Base-by-base conservation (phyloP, 2,888 invertebrate genomes). In the Onchidella celtica region DNA sequence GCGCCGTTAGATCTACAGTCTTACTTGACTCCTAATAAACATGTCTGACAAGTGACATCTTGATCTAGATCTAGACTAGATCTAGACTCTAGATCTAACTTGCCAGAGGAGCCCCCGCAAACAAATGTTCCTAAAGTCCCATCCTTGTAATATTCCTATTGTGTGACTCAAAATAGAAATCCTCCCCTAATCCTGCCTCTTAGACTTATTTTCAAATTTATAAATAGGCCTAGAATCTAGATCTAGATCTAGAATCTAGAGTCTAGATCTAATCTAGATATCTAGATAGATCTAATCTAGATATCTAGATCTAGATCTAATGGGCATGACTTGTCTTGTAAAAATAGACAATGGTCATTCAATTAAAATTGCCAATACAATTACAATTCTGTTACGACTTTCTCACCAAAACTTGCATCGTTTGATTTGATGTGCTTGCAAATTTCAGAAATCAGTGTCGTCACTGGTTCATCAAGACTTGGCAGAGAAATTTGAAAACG, bases 401-500 rank as follows among this genome's bases (percentile, higher is more conserved):
- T 55, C 59, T 74, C 57, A 80, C 79, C 79, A 17, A 80, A 80
- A n/a, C 69, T 69, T 29, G 59, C 29, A 34, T 47, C 38, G n/a
- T 66, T 55, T 47, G 66, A 47, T 32, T 73, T 40, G 32, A 80
- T 14, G 24, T 74, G 69, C 57, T 73, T 80, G 38, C 57, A 57
- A n/a, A 80, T 80, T 73, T 73, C 79, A 34, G 38, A n/a, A 34
- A 61, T 24, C 36, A 80, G 73, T 1, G 65, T n/a, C 2, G 55
- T 36, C 9, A 80, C 79, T 6, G 55, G 2, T 4, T 74, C 66
- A 27, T 80, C 66, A 6, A 80, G 55, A 29, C 63, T 34, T 27
- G 75, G 47, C 29, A 80, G 21, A 14, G 79, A 57, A 24, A 80
- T 59, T 59, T 80, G 73, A 74, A 80, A 80, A 36, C 79, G 27